These are phyloP conservation scores for Oncorhynchus nerka DNA, from an alignment of 2,113 vertebrate species.

Conservation along the genomic window DNA sequence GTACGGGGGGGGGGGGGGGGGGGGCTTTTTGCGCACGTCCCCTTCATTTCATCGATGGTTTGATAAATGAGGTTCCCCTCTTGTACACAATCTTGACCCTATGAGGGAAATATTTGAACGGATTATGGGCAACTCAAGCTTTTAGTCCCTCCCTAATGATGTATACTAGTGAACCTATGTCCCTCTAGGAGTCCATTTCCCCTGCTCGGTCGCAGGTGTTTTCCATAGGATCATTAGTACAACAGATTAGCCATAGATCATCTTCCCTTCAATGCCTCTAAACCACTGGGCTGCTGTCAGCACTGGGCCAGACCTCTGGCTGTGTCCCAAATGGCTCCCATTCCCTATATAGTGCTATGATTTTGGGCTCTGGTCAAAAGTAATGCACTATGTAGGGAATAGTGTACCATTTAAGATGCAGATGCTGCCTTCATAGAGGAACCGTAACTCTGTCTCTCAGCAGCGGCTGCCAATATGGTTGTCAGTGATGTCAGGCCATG, in stretches of 20 bases:
- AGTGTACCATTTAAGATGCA: too few relatives aligned
- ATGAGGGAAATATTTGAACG: neutral
- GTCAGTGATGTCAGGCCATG: neutral
- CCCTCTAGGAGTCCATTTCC: neutral
- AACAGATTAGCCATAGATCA: constrained; percentile 19
- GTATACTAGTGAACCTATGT: neutral
- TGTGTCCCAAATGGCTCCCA: neutral
- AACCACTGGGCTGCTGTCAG: neutral
- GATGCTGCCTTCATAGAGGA: neutral
- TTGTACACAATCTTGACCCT: neutral
- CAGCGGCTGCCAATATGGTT: neutral
- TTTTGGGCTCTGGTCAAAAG: neutral
- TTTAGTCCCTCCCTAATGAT: neutral
- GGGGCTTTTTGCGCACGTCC: too few relatives aligned
- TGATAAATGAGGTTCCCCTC: neutral
- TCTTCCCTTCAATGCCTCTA: neutral
- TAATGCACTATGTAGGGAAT: too few relatives aligned
- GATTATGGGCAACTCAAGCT: neutral
- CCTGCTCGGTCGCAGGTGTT: neutral
- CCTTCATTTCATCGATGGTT: too few relatives aligned
- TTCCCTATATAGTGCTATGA: too few relatives aligned
- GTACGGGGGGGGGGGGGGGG: too few relatives aligned
- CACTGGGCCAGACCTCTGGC: neutral
- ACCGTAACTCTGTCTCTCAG: neutral
- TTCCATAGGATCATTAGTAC: constrained; percentile 28